Conservation (phyloP, 2,888 invertebrate genomes). For the Nomada ferruginata region DNA sequence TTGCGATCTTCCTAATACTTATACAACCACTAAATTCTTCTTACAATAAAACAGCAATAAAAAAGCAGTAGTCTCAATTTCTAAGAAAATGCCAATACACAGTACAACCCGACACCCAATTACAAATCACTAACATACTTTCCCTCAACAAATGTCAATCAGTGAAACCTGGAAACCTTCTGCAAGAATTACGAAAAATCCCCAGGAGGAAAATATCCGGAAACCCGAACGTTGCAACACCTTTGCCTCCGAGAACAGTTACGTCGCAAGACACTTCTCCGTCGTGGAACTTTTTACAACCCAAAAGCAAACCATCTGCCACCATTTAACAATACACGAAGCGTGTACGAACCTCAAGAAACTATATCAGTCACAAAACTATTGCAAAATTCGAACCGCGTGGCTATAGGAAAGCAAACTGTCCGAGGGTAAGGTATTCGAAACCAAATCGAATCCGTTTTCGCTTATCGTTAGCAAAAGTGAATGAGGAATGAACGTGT, state of each 20-base stretch:
- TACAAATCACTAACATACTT: background rate
- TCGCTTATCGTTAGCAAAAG: conserved; percentile 4
- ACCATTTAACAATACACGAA: conserved; percentile 9
- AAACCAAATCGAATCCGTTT: background rate
- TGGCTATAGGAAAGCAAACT: background rate
- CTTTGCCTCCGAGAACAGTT: background rate
- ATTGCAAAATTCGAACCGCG: conserved; percentile 15
- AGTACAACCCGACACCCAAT: no score
- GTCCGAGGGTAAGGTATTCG: background rate
- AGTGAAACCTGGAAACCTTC: background rate
- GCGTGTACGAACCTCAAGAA: background rate
- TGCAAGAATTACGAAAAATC: background rate
- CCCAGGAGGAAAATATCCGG: background rate
- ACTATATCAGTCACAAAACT: conserved; percentile 21
- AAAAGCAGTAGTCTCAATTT: background rate
- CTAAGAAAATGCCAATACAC: background rate
- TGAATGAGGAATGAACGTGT: background rate
- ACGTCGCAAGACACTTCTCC: background rate
- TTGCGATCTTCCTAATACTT: no score
- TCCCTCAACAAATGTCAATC: background rate
- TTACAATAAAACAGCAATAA: background rate
- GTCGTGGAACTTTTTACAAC: conserved; percentile 22
- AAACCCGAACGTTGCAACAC: background rate
- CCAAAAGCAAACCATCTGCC: background rate
- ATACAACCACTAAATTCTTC: background rate